These are phyloP conservation scores for Mallotus villosus DNA, from an alignment of 2,797 vertebrate genomes.

Conservation along the genomic window DNA sequence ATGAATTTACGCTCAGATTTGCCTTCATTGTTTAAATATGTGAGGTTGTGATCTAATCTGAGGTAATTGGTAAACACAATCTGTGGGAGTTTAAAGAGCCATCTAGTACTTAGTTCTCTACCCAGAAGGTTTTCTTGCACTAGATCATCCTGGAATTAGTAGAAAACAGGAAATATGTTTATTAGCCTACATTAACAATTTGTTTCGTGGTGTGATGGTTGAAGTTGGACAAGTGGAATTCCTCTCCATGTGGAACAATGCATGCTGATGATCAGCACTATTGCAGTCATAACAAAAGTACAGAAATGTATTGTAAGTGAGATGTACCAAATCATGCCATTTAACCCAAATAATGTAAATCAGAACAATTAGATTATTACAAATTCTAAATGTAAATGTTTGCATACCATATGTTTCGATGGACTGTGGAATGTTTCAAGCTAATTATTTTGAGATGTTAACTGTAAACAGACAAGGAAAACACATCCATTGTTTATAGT, in stretches of 20 bases:
- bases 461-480: constrained; percentile 39
- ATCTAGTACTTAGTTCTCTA: neutral
- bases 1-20: constrained; percentile 12
- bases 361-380: too few relatives aligned
- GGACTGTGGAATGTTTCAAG: too few relatives aligned
- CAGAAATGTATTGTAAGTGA: neutral
- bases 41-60: constrained; percentile 7
- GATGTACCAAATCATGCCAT: neutral
- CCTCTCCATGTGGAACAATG: neutral
- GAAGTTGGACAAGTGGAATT: neutral
- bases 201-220: constrained; percentile 19
- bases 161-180: constrained; percentile 54
- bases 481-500: constrained; percentile 49
- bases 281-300: too few relatives aligned
- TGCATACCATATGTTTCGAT: too few relatives aligned
- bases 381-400: too few relatives aligned
- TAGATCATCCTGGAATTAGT: constrained; percentile 28
- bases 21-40: neutral
- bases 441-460: neutral
- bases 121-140: constrained; percentile 14
- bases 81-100: constrained; percentile 1
- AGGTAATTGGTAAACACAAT: constrained; percentile 38
- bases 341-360: constrained; percentile 4
- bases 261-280: too few relatives aligned
- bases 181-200: constrained; percentile 18